Conservation (phyloP, 2,888 invertebrate species). For the Dolichomitus sp. region DNA sequence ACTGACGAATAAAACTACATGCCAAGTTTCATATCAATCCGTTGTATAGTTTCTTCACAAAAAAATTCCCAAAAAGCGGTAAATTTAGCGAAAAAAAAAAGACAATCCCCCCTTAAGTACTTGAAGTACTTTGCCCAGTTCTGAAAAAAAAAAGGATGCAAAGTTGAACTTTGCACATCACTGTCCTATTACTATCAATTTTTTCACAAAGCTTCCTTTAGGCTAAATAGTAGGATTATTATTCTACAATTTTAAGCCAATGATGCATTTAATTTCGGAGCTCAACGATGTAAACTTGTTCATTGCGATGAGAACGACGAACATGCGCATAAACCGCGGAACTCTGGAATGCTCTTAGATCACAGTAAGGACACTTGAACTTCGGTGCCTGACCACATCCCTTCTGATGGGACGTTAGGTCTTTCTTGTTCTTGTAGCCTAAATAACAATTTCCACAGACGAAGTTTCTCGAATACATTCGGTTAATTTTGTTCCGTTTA, state of each 20-base stretch:
- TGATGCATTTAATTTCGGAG: background rate
- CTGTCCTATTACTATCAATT: no score
- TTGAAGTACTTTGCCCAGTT: no score
- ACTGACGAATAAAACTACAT: no score
- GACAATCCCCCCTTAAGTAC: no score
- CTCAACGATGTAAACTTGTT: background rate
- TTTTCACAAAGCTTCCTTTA: no score
- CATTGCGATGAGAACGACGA: slow-evolving; percentile 69
- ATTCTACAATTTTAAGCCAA: background rate
- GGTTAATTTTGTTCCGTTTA: slow-evolving; percentile 56
- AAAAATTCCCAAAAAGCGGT: no score
- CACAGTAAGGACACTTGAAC: slow-evolving; percentile 80
- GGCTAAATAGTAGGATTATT: no score
- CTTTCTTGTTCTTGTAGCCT: slow-evolving; percentile 88
- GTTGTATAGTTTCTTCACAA: no score
- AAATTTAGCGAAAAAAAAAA: no score
- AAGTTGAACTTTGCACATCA: no score
- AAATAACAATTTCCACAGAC: slow-evolving; percentile 87
- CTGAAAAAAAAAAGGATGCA: background rate
- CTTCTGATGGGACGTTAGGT: slow-evolving; percentile 86
- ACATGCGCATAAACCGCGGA: slow-evolving; percentile 76
- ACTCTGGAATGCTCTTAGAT: slow-evolving; percentile 74
- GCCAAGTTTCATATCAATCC: no score
- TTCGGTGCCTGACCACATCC: slow-evolving; percentile 82
- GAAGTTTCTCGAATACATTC: slow-evolving; percentile 47